Conservation (phyloP, 2,113 vertebrate genomes). For the Eudorcas thomsonii region DNA sequence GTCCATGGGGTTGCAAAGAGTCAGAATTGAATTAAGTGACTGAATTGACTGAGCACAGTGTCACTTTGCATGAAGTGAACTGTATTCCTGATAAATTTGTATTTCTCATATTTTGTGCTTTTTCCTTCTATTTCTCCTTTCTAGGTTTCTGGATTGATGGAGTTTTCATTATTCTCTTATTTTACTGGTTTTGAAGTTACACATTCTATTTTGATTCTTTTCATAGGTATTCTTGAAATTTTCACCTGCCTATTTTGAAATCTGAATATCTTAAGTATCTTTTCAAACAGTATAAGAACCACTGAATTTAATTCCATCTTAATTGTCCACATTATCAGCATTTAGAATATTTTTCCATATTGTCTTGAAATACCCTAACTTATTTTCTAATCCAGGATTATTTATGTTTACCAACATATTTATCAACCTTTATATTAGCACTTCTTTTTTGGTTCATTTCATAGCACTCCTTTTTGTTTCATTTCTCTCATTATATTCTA, state of each 20-base stretch:
- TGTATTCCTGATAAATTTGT: background rate
- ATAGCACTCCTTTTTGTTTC: background rate
- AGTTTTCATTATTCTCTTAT: background rate
- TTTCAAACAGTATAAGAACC: background rate
- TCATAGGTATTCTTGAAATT: background rate
- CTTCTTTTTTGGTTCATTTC: background rate
- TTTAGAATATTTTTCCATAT: background rate
- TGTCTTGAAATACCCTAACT: background rate
- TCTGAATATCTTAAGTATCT: background rate
- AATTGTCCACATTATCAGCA: background rate
- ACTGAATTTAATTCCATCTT: background rate
- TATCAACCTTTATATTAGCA: background rate
- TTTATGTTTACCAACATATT: background rate
- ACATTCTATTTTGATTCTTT: background rate
- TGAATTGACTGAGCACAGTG: background rate
- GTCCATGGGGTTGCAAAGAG: background rate
- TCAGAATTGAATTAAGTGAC: background rate
- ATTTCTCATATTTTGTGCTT: background rate
- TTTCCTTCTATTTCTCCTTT: constrained; percentile 13
- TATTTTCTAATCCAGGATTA: background rate
- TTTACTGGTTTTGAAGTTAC: background rate
- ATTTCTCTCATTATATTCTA: background rate
- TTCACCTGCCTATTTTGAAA: background rate
- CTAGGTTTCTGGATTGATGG: background rate
- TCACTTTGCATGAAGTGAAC: background rate